A percentile compares a stretch with the other conserved stretches of the same genome.
Conservation (phyloP, 2,888 invertebrate species). For the Eupithecia centaureata region DNA sequence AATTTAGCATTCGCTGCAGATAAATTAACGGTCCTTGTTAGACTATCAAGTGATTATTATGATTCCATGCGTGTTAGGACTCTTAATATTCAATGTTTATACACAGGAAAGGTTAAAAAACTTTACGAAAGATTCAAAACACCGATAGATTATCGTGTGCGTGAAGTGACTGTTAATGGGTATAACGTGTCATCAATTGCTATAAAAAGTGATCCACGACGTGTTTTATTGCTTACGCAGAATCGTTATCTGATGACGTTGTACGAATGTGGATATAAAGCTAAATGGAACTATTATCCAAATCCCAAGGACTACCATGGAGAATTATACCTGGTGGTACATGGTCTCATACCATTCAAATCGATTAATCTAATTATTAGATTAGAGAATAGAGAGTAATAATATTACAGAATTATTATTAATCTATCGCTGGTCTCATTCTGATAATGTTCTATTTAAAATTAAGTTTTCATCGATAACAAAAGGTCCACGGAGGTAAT, state of each 20-base stretch:
- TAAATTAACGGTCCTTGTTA: constrained; percentile 36
- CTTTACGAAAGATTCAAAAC: constrained; percentile 31
- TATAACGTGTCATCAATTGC: constrained; percentile 7
- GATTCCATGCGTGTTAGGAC: constrained; percentile 33
- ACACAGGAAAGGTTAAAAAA: constrained; percentile 40
- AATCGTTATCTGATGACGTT: background rate
- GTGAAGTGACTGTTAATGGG: constrained; percentile 29
- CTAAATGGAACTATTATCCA: background rate
- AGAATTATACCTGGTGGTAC: background rate
- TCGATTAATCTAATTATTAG: no score
- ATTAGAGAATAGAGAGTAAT: no score
- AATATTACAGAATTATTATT: no score
- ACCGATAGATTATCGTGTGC: constrained; percentile 16
- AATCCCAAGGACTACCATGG: background rate
- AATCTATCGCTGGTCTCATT: no score
- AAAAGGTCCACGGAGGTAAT: no score
- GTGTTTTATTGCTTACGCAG: background rate
- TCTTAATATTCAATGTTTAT: constrained; percentile 34
- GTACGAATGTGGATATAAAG: background rate
- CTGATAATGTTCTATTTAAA: no score
- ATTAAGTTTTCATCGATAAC: background rate
- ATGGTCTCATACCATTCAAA: no score
- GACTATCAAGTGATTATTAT: constrained; percentile 37
- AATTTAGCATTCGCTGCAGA: background rate
- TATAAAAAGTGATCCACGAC: constrained; percentile 3